Evolutionary conservation across 2,888 invertebrate genomes (phyloP).

Genomic region (Tetanocera ferruginea): DNA sequence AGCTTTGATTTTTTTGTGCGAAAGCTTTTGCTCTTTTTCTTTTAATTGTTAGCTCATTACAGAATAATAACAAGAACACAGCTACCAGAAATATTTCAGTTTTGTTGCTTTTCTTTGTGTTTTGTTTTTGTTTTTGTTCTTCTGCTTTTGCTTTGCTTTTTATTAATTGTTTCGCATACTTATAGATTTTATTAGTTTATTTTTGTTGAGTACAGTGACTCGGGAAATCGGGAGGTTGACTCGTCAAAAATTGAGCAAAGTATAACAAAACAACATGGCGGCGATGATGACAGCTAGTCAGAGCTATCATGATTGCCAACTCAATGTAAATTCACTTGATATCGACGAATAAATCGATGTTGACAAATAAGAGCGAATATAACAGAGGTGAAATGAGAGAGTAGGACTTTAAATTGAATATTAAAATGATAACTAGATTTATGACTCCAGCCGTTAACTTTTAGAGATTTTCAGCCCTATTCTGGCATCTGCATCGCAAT

Average conservation of each 20-base stretch:
- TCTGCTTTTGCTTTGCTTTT: slow-evolving; percentile 5
- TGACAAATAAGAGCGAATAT: too few species aligned
- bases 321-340: too few species aligned
- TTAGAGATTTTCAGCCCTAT: too few species aligned
- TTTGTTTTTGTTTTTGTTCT: slow-evolving; percentile 3
- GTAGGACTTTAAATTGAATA: too few species aligned
- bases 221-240: slow-evolving; percentile 34
- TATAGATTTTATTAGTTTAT: slow-evolving; percentile 42
- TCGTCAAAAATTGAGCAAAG: slow-evolving; percentile 7
- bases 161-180: slow-evolving; percentile 53
- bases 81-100: neutral
- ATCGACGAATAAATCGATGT: too few species aligned
- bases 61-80: too few species aligned
- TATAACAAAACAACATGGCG: too few species aligned
- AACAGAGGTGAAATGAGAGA: too few species aligned
- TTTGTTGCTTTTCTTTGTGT: neutral
- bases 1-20: neutral
- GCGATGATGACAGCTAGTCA: neutral
- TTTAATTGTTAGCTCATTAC: too few species aligned
- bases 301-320: neutral
- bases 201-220: slow-evolving; percentile 39
- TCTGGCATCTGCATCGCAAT: too few species aligned
- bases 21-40: neutral
- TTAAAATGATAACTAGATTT: too few species aligned
- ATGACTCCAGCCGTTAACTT: too few species aligned